phyloP scores from a whole-genome alignment of 2,888 invertebrate species.

The Rhagium mordax region DNA sequence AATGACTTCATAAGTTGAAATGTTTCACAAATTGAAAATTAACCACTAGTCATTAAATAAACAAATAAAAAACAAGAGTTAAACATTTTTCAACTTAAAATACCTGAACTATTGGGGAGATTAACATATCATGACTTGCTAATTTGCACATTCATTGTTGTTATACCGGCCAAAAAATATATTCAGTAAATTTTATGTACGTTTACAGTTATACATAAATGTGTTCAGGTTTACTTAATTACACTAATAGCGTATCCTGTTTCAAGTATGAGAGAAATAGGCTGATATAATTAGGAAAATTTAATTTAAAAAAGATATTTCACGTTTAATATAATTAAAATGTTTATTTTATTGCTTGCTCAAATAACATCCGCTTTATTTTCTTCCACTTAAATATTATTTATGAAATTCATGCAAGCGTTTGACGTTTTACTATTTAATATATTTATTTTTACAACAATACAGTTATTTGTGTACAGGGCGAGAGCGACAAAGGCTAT shows the following conservation, averaged over 20 bases:
- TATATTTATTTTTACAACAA: too few species aligned
- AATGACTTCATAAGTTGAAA: too few species aligned
- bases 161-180: constrained; percentile 23
- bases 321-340: not conserved
- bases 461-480: too few species aligned
- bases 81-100: not conserved
- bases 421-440: too few species aligned
- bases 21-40: too few species aligned
- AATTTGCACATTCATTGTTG: constrained; percentile 31
- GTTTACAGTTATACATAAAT: constrained; percentile 26
- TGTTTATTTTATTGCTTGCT: not conserved
- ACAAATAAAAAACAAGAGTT: not conserved
- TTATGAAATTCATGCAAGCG: too few species aligned
- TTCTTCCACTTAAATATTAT: not conserved
- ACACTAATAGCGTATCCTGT: constrained; percentile 8
- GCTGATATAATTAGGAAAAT: constrained; percentile 3
- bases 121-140: constrained; percentile 34
- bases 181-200: constrained; percentile 27
- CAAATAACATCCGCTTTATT: not conserved
- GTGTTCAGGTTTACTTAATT: constrained; percentile 17
- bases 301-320: not conserved
- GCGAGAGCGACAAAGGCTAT: too few species aligned
- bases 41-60: not conserved
- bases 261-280: not conserved
- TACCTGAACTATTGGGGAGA: constrained; percentile 7